Evolutionary conservation across 1,140 invertebrate species (phyloP).

Genomic region (Fragariocoptes setiger): DNA sequence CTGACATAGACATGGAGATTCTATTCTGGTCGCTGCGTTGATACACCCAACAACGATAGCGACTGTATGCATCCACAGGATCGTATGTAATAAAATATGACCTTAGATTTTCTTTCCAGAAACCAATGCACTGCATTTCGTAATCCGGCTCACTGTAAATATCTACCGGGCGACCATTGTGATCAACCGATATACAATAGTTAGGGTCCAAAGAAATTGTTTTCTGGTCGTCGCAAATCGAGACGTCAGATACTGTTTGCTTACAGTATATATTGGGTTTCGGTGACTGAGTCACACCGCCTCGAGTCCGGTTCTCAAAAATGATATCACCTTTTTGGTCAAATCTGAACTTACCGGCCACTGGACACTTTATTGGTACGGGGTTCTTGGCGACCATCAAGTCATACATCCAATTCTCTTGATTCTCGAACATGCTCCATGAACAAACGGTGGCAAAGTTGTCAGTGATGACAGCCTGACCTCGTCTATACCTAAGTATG

Average conservation of each 20-base stretch:
- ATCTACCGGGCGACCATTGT: conserved; percentile 61
- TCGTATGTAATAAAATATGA: conserved; percentile 89
- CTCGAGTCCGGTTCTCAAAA: conserved; percentile 66
- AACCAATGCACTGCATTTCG: conserved; percentile 82
- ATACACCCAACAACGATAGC: conserved; percentile 87
- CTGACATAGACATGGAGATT: conserved; percentile 53
- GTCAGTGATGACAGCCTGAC: conserved; percentile 49
- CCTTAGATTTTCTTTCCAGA: conserved; percentile 87
- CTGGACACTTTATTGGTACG: conserved; percentile 62
- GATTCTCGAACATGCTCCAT: conserved; percentile 61
- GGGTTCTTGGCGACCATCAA: conserved; percentile 61
- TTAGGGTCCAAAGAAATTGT: conserved; percentile 70
- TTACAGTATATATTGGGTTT: conserved; percentile 70
- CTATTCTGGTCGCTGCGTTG: conserved; percentile 70
- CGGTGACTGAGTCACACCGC: conserved; percentile 68
- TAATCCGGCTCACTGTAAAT: conserved; percentile 87
- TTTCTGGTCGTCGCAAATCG: conserved; percentile 74
- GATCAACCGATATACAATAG: conserved; percentile 78
- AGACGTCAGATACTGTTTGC: conserved; percentile 72
- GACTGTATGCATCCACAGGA: conserved; percentile 71
- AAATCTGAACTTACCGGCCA: conserved; percentile 82
- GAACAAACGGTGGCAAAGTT: conserved; percentile 69
- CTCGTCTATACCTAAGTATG: conserved; percentile 64
- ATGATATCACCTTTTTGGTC: conserved; percentile 50
- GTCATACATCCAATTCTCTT: conserved; percentile 54